Conservation (phyloP, 2,797 vertebrate species). For the Coreius guichenoti region DNA sequence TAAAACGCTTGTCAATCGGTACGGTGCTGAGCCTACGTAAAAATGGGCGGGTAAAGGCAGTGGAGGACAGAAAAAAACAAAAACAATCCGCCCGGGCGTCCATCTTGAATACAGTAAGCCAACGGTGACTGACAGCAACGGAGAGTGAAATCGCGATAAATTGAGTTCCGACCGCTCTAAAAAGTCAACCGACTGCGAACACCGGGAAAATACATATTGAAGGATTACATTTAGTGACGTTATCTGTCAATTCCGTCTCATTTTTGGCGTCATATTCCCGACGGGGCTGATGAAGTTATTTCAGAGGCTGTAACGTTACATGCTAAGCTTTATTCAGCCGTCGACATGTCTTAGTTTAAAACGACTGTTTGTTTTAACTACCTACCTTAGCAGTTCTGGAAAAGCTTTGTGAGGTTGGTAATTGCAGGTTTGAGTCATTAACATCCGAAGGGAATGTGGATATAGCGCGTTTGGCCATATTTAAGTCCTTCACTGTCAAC, state of each 20-base stretch:
- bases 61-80: slow-evolving; percentile 77
- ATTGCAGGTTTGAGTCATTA: slow-evolving; percentile 3
- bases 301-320: slow-evolving; percentile 47
- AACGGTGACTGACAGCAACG: slow-evolving; percentile 70
- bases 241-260: neutral
- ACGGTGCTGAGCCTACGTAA: slow-evolving; percentile 38
- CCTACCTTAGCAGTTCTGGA: neutral
- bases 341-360: slow-evolving; percentile 42
- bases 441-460: slow-evolving; percentile 16
- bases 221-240: slow-evolving; percentile 27
- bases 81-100: slow-evolving; percentile 82
- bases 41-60: slow-evolving; percentile 60
- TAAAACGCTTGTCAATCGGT: slow-evolving; percentile 51
- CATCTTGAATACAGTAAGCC: slow-evolving; percentile 80
- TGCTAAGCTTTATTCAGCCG: slow-evolving; percentile 48
- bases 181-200: slow-evolving; percentile 18
- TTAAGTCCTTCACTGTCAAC: slow-evolving; percentile 43
- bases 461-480: slow-evolving; percentile 40
- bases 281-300: slow-evolving; percentile 34
- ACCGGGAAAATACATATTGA: neutral
- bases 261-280: slow-evolving; percentile 9
- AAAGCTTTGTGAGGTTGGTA: slow-evolving; percentile 15
- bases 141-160: slow-evolving; percentile 60
- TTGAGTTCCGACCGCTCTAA: slow-evolving; percentile 15
- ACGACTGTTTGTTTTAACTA: neutral